Base-by-base conservation (phyloP, 2,113 vertebrate genomes). In the Pedetes capensis region DNA sequence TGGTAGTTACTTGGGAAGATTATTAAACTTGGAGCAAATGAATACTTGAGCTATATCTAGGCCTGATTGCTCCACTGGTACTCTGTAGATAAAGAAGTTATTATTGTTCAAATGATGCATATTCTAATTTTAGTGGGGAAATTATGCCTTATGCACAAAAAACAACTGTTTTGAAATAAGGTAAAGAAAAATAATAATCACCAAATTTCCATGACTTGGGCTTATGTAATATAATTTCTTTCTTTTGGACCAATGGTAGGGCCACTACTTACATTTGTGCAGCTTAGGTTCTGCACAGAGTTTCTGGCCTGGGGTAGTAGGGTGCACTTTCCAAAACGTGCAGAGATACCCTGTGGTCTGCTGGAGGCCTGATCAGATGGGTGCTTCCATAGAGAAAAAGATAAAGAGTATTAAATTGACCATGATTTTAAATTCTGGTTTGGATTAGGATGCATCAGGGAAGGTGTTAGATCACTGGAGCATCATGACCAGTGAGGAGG, bases 391-490 rank as follows among this genome's bases (percentile, higher is more conserved):
- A 72, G 89, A 90, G 79, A 32, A 16, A 13, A 93, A 23, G n/a
- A 0, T 57, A 49, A 82, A 1, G 23, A 4, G 0, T 0, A 44
- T 57, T 12, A 71, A 53, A 85, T 27, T 39, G 68, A 61, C 39
- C 39, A 85, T 29, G 55, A 27, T 49, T 87, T 79, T 87, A 42
- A 95, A 66, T 97, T 85, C 72, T 53, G 32, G 17, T 81, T 93
- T 92, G 69, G 53, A 74, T 97, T 87, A 99, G 99, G 99, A 99
- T 98, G 98, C 99, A 6, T 99, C 99, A 0, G 99, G 99, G 57
- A 99, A 99, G 95, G 99, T 99, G 72, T 92, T 99, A 97, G 99
- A 99, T 96, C 99, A 99, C 79, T 99, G 99, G 99, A 99, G 99
- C 92, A 99, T 99, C 97, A 99, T 99, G 99, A 99, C 99, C 23